Percentiles rank a stretch among this genome's conserved stretches.
These are phyloP conservation scores for Spilarctia lutea DNA, from an alignment of 2,888 invertebrate genomes.

Conservation along the genomic window DNA sequence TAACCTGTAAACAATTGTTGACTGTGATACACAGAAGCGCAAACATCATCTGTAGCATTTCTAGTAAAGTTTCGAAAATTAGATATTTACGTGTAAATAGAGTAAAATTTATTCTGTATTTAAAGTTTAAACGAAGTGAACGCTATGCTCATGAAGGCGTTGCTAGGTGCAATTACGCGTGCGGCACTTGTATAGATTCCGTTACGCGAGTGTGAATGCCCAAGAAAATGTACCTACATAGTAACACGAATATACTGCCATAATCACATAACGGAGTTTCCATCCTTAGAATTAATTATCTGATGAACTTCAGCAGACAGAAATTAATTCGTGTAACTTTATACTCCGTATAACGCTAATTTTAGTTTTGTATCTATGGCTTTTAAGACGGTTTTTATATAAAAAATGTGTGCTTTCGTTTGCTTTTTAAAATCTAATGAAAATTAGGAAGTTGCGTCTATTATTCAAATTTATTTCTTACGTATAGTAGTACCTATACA, in stretches of 20 bases:
- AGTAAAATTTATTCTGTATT: slow-evolving; percentile 29
- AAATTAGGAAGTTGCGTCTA: not conserved
- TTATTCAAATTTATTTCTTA: not conserved
- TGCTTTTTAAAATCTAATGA: not conserved
- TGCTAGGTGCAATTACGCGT: slow-evolving; percentile 63
- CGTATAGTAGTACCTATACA: too few species aligned
- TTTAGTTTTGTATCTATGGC: not conserved
- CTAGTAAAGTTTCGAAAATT: not conserved
- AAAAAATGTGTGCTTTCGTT: not conserved
- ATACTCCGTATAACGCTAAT: not conserved
- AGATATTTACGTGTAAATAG: not conserved
- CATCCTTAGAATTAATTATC: slow-evolving; percentile 6
- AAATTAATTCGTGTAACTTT: not conserved
- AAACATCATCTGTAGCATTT: not conserved
- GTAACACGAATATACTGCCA: not conserved
- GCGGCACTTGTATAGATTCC: slow-evolving; percentile 61
- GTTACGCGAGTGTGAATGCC: slow-evolving; percentile 9
- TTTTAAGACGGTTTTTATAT: not conserved
- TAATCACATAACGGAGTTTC: slow-evolving; percentile 3
- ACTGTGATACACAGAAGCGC: not conserved
- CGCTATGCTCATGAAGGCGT: slow-evolving; percentile 53
- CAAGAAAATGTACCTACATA: slow-evolving; percentile 2
- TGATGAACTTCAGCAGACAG: not conserved
- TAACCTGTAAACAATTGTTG: not conserved
- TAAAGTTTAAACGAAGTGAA: slow-evolving; percentile 32